Evolutionary conservation across 2,888 invertebrate genomes (phyloP).

Genomic region (Scaptomyza tumidula): DNA sequence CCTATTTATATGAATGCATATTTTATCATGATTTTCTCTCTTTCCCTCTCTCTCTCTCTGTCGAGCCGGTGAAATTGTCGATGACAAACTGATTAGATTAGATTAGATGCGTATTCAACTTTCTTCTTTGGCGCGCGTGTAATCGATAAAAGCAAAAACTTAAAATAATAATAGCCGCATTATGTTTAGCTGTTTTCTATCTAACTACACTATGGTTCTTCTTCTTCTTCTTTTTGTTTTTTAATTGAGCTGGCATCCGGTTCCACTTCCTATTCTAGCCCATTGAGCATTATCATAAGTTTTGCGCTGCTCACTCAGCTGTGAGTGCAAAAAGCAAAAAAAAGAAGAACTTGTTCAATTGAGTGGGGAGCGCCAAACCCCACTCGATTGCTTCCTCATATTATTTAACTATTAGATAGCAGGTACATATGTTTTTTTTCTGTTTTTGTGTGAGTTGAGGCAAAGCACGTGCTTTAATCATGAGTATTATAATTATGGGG

Average conservation of each 20-base stretch:
- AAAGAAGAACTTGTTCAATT: slow-evolving; percentile 56
- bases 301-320: slow-evolving; percentile 43
- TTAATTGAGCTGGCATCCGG: slow-evolving; percentile 47
- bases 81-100: slow-evolving; percentile 24
- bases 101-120: slow-evolving; percentile 23
- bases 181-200: too few species aligned
- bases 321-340: slow-evolving; percentile 37
- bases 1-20: slow-evolving; percentile 1
- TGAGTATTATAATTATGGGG: slow-evolving; percentile 20
- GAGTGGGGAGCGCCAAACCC: slow-evolving; percentile 18
- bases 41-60: background rate
- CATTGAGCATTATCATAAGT: slow-evolving; percentile 48
- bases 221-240: too few species aligned
- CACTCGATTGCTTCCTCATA: background rate
- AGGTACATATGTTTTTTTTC: slow-evolving; percentile 7
- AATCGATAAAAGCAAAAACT: slow-evolving; percentile 9
- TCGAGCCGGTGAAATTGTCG: slow-evolving; percentile 4
- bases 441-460: background rate
- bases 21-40: background rate
- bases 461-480: slow-evolving; percentile 30
- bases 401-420: slow-evolving; percentile 11
- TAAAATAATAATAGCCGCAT: too few species aligned
- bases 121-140: slow-evolving; percentile 21
- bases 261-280: slow-evolving; percentile 51
- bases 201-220: too few species aligned